phyloP scores from a whole-genome alignment of 1,140 invertebrate species.

The Schlechtendalia chinensis region DNA sequence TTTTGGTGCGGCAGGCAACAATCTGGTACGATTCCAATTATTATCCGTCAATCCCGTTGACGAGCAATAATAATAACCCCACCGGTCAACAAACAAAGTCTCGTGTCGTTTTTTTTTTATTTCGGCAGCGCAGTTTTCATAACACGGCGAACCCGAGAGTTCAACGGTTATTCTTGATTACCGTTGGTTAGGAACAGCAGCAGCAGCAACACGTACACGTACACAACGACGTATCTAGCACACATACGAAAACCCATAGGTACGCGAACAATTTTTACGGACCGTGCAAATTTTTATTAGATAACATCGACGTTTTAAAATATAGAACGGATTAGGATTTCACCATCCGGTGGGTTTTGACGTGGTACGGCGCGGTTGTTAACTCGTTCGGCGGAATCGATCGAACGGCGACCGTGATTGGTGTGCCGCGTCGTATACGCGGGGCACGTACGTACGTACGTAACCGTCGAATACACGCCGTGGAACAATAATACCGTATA shows the following conservation, averaged over 20 bases:
- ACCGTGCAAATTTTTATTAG: not conserved
- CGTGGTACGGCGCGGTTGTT: no score
- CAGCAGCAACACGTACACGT: no score
- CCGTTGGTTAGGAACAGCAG: no score
- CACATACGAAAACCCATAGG: not conserved
- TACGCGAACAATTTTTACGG: not conserved
- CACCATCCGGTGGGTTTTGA: no score
- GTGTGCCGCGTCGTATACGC: no score
- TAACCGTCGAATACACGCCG: no score
- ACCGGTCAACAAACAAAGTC: not conserved
- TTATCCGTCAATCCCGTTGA: not conserved
- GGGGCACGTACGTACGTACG: no score
- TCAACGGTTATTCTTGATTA: constrained; percentile 40
- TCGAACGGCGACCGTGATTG: no score
- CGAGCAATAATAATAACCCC: not conserved
- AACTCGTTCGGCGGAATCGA: no score
- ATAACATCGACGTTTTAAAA: not conserved
- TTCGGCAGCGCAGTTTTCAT: not conserved
- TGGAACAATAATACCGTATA: no score
- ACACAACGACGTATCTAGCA: not conserved
- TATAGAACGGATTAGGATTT: no score
- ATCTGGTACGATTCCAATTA: constrained; percentile 12
- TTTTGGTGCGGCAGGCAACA: not conserved
- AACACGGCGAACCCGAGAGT: no score
- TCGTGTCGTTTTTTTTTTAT: not conserved